Percentiles rank a stretch among this genome's conserved stretches.
Conservation (phyloP, 2,113 vertebrate species). For the Pituophis catenifer region DNA sequence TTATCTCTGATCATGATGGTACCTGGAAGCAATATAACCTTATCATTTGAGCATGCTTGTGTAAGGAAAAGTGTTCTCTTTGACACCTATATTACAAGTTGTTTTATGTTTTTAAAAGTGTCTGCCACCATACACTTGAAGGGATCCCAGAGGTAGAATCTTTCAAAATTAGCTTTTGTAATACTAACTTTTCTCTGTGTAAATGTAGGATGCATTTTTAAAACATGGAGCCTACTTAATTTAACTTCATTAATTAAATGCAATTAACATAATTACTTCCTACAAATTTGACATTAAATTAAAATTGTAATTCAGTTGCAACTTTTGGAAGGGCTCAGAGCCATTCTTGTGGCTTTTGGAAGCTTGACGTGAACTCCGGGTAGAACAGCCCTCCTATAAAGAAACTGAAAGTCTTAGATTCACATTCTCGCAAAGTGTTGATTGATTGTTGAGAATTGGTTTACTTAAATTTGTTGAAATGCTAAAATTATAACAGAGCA, state of each 20-base stretch:
- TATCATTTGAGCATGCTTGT: neutral
- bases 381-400: neutral
- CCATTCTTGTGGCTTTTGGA: neutral
- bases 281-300: neutral
- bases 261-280: neutral
- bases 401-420: neutral
- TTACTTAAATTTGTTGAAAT: neutral
- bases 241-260: neutral
- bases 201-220: neutral
- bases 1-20: neutral
- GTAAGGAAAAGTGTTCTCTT: neutral
- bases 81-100: neutral
- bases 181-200: neutral
- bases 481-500: neutral
- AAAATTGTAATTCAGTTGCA: neutral
- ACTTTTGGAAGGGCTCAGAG: neutral
- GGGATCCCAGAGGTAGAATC: neutral
- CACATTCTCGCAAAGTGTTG: neutral
- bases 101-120: neutral
- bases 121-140: neutral
- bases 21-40: neutral
- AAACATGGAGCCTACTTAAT: neutral
- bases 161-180: neutral
- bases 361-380: neutral
- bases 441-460: neutral